A percentile compares a stretch with the other conserved stretches of the same genome.
phyloP scores from a whole-genome alignment of 2,888 invertebrate genomes.

The Agriopis marginaria region DNA sequence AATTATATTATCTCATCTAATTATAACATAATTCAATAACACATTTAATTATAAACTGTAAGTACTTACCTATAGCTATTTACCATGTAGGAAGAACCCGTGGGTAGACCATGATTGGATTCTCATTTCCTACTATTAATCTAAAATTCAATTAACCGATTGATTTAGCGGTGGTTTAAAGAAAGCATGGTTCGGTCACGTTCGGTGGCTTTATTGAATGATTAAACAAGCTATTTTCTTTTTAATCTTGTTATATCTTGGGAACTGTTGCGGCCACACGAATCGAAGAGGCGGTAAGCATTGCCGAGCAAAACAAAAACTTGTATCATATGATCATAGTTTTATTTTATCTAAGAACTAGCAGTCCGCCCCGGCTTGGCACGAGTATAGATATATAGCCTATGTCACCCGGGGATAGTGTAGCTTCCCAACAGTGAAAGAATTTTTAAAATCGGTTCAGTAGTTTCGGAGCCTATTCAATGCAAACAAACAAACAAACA shows the following conservation, averaged over 20 bases:
- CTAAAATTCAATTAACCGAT: conserved; percentile 52
- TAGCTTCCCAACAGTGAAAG: too few relatives aligned
- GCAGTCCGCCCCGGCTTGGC: too few relatives aligned
- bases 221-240: conserved; percentile 30
- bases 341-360: too few relatives aligned
- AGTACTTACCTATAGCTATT: not conserved
- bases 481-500: too few relatives aligned
- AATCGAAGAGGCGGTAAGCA: not conserved
- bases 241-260: conserved; percentile 30
- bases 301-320: too few relatives aligned
- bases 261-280: conserved; percentile 6
- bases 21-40: conserved; percentile 53
- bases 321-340: too few relatives aligned
- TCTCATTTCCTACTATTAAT: conserved; percentile 47
- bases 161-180: conserved; percentile 42
- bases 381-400: too few relatives aligned
- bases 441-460: too few relatives aligned
- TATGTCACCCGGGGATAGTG: too few relatives aligned
- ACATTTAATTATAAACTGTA: conserved; percentile 33
- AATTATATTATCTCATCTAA: conserved; percentile 46
- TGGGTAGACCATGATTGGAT: conserved; percentile 45
- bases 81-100: conserved; percentile 42
- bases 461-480: too few relatives aligned
- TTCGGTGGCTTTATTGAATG: conserved; percentile 38
- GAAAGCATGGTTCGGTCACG: conserved; percentile 40